A percentile compares a stretch with the other conserved stretches of the same genome.
These are phyloP conservation scores for Cinara cedri DNA, from an alignment of 2,888 invertebrate genomes.

Conservation along the genomic window DNA sequence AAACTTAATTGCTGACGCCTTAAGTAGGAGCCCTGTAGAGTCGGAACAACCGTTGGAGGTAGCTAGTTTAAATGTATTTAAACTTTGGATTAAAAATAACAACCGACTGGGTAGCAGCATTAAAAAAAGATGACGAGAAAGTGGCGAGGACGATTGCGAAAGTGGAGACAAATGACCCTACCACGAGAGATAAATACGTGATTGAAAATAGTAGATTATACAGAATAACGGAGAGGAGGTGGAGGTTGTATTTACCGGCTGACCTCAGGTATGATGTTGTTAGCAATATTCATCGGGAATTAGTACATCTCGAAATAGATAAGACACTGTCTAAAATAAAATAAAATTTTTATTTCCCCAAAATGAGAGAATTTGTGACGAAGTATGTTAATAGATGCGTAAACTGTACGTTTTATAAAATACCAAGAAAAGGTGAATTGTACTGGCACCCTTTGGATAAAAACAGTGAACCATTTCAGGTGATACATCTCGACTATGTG, in stretches of 20 bases:
- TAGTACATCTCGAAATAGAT: background rate
- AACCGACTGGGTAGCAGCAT: background rate
- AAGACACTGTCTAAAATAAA: constrained; percentile 26
- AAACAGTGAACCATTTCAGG: background rate
- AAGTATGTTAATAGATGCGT: constrained; percentile 31
- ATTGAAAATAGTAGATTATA: background rate
- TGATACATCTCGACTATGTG: constrained; percentile 28
- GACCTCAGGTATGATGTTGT: constrained; percentile 3
- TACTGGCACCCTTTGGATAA: constrained; percentile 37
- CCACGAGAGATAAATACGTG: background rate
- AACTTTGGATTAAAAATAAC: background rate
- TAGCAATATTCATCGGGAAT: constrained; percentile 1
- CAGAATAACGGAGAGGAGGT: background rate
- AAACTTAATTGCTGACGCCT: background rate
- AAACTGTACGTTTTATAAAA: constrained; percentile 24
- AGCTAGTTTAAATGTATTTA: constrained; percentile 14
- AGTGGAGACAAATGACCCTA: background rate
- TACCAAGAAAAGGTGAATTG: background rate
- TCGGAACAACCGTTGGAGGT: background rate
- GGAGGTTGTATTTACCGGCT: background rate
- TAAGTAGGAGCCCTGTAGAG: constrained; percentile 58
- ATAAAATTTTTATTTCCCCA: constrained; percentile 39
- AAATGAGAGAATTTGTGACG: constrained; percentile 18
- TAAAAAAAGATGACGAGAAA: background rate
- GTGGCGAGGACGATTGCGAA: background rate